These are phyloP conservation scores for Phania funesta DNA, from an alignment of 2,888 invertebrate genomes.

Conservation along the genomic window DNA sequence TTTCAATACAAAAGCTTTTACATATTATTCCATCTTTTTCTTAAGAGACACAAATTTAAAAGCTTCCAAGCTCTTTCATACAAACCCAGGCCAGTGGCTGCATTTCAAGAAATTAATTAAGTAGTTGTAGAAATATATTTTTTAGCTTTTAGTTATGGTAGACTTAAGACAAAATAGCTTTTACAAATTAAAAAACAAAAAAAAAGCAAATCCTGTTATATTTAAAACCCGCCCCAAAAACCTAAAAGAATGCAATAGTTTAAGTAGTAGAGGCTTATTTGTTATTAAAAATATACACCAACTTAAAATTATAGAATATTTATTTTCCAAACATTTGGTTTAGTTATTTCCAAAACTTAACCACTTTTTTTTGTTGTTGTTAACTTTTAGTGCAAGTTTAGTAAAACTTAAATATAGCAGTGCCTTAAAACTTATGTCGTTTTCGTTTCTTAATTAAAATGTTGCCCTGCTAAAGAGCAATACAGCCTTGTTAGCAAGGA, in stretches of 20 bases:
- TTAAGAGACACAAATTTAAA: too few relatives aligned
- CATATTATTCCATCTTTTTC: too few relatives aligned
- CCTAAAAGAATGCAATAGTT: conserved; percentile 58
- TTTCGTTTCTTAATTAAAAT: too few relatives aligned
- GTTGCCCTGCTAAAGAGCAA: too few relatives aligned
- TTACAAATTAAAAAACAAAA: neutral
- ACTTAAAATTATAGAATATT: conserved; percentile 33
- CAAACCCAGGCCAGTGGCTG: conserved; percentile 41
- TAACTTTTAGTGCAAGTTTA: conserved; percentile 1
- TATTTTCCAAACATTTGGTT: conserved; percentile 23
- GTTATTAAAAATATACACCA: conserved; percentile 11
- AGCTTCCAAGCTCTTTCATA: neutral
- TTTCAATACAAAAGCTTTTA: too few relatives aligned
- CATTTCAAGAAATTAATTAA: conserved; percentile 39
- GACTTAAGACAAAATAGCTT: neutral
- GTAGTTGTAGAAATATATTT: too few relatives aligned
- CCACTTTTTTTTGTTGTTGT: neutral
- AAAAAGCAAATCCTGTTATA: conserved; percentile 13
- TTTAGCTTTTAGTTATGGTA: neutral
- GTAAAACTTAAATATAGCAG: conserved; percentile 13
- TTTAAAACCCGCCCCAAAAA: conserved; percentile 25
- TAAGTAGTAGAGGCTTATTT: conserved; percentile 66
- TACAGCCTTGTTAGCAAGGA: too few relatives aligned
- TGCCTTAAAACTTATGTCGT: conserved; percentile 38
- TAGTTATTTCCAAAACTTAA: conserved; percentile 6